These are phyloP conservation scores for Raja brachyura DNA, from an alignment of 2,113 vertebrate genomes.

Conservation along the genomic window DNA sequence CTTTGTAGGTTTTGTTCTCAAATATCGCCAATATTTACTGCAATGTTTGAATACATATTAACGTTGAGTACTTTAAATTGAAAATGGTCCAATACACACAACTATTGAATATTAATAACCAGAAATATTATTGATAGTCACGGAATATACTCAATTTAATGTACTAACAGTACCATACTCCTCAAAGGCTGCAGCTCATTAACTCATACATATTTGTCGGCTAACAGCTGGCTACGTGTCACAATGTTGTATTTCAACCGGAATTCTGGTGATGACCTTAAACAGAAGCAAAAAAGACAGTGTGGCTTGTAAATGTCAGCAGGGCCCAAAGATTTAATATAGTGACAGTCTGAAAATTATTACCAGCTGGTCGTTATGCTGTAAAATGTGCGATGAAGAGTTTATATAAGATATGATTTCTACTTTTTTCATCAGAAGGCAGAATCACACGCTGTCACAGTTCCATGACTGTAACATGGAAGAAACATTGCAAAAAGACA, in stretches of 20 bases:
- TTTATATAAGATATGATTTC: background rate
- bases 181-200: background rate
- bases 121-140: background rate
- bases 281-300: background rate
- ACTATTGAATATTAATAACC: background rate
- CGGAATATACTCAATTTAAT: background rate
- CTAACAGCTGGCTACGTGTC: background rate
- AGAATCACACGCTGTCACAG: background rate
- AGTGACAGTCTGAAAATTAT: background rate
- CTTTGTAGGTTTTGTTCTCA: too few relatives aligned
- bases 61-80: background rate
- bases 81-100: background rate
- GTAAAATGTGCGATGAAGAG: background rate
- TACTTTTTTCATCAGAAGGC: constrained; percentile 4
- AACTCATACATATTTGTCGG: background rate
- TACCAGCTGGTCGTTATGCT: background rate
- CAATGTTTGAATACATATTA: background rate
- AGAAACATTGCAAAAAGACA: background rate
- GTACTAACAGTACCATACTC: background rate
- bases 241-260: background rate
- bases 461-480: background rate
- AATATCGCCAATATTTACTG: background rate
- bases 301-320: background rate
- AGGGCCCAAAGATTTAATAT: background rate
- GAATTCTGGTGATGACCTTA: background rate